Evolutionary conservation across 1,140 invertebrate genomes (phyloP).

Genomic region (Meloidogyne floridensis): DNA sequence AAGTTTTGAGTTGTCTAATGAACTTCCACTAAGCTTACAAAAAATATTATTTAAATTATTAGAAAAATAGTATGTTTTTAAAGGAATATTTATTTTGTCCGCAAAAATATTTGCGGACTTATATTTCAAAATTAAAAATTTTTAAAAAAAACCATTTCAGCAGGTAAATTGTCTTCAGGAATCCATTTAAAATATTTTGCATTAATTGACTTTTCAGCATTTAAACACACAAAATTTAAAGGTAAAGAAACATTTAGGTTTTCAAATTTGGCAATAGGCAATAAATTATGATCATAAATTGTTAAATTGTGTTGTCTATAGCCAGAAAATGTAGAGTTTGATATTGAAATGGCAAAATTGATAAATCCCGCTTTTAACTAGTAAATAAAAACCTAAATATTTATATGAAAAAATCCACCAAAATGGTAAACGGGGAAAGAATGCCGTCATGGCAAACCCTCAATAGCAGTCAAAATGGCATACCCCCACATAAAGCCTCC

Average conservation of each 20-base stretch:
- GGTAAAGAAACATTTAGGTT: background rate
- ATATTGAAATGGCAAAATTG: constrained; percentile 2
- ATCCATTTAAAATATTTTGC: constrained; percentile 12
- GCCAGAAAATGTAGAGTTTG: background rate
- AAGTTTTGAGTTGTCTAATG: background rate
- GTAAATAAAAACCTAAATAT: background rate
- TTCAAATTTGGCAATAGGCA: background rate
- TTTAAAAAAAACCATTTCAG: constrained; percentile 10
- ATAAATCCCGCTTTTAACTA: constrained; percentile 22
- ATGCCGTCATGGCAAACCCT: no score
- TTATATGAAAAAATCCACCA: background rate
- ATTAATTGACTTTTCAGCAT: background rate
- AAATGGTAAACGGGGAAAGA: background rate
- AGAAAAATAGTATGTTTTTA: background rate
- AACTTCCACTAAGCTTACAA: constrained; percentile 4
- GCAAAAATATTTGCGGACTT: no score
- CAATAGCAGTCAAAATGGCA: no score
- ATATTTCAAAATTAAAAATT: no score
- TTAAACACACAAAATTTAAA: constrained; percentile 18
- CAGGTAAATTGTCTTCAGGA: constrained; percentile 1
- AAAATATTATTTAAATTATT: background rate
- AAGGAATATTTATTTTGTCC: no score
- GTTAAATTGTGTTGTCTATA: constrained; percentile 7
- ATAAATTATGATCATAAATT: background rate
- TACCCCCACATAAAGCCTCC: no score